Percentiles rank a stretch among this genome's conserved stretches.
These are phyloP conservation scores for Drosophila kambysellisi DNA, from an alignment of 2,888 invertebrate genomes.

Conservation along the genomic window DNA sequence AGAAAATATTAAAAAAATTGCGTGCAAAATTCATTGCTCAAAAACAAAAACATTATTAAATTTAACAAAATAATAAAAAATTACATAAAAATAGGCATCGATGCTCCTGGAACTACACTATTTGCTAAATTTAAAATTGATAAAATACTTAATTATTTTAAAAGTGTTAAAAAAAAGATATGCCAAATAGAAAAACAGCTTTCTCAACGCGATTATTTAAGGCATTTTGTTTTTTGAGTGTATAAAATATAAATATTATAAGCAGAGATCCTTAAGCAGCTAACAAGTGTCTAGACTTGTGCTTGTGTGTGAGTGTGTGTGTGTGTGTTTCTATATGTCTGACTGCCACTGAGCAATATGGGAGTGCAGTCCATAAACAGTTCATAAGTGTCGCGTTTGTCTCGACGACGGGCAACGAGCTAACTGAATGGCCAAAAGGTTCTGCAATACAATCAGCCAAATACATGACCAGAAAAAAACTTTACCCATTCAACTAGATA, in stretches of 20 bases:
- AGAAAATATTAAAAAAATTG: too few relatives aligned
- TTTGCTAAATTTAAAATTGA: neutral
- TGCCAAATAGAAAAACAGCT: neutral
- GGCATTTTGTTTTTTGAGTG: neutral
- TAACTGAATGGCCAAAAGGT: constrained; percentile 45
- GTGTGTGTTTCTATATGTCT: constrained; percentile 11
- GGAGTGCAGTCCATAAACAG: constrained; percentile 64
- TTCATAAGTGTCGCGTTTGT: constrained; percentile 78
- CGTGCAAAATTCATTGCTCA: neutral
- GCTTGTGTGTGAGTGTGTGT: neutral
- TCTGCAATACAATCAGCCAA: constrained; percentile 35
- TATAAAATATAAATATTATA: constrained; percentile 9
- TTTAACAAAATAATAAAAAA: neutral
- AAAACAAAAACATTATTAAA: neutral
- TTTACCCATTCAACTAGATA: constrained; percentile 46
- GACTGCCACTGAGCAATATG: constrained; percentile 24
- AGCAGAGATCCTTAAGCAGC: constrained; percentile 12
- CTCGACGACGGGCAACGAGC: constrained; percentile 35
- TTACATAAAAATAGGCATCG: neutral
- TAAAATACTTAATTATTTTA: neutral
- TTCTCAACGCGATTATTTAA: neutral
- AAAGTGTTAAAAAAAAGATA: neutral
- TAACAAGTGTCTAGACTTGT: constrained; percentile 12
- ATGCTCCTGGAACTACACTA: neutral
- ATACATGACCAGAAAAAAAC: constrained; percentile 35